Base-by-base conservation (phyloP, 1,140 invertebrate species). In the Euwallacea fornicatus region DNA sequence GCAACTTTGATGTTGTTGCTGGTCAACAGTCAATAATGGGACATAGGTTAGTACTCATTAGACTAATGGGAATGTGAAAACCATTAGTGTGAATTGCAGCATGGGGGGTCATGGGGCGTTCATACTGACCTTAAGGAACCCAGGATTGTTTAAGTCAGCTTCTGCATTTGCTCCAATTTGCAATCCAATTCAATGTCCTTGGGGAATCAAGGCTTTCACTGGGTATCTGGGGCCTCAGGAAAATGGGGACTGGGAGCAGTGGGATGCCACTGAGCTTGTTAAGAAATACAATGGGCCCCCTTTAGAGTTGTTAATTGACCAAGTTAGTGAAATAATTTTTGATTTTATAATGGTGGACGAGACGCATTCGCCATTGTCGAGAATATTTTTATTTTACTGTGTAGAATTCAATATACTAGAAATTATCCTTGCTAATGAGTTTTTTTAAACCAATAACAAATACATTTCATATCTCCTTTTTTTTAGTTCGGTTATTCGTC, bases 41-140 rank as follows among this genome's bases (percentile, higher is more conserved):
- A 0, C 94, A 96, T 77, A 93, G 90, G 90, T 91, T 33, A 83
- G 74, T 0, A 7, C 21, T 33, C 42, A 9, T 21, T 8, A 2
- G 42, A 13, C 15, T 64, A 43, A 21, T 10, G 3, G 41, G 13
- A 9, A 41, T 15, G 50, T 53, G 50, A 6, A 53, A 53, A 8
- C 50, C 6, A 2, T 47, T 53, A 21, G 11, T 50, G 63, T 59
- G 44, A 74, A 84, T 87, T 61, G 8, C 77, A 96, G 95, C 79
- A 98, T 98, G 96, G 97, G 97, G 63, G 97, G 97, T 64, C 96
- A 98, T 84, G 98, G 98, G 41, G 97, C 98, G 41, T 82, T 99
- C 21, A 91, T 97, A 43, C 94, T 93, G 82, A 91, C 92, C 13
- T 82, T 99, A 16, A 95, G 95, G 81, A 98, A 97, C 83, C 97